Conservation (phyloP, 2,113 vertebrate species). For the Scalopus aquaticus region DNA sequence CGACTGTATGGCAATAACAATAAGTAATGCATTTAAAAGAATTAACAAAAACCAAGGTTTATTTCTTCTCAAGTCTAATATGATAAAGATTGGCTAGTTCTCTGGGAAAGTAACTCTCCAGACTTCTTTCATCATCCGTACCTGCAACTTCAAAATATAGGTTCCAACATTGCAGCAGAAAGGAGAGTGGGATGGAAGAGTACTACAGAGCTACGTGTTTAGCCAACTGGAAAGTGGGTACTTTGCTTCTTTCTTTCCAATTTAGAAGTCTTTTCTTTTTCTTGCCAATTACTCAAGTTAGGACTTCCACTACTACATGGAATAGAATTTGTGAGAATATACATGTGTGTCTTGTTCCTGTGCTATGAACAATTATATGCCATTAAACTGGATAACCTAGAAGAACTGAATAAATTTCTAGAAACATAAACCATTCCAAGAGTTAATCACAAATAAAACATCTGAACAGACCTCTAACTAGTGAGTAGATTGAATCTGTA, state of each 20-base stretch:
- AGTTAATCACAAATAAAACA: neutral
- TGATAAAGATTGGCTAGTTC: neutral
- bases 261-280: no score
- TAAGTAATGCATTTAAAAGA: neutral
- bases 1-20: neutral
- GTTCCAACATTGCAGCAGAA: neutral
- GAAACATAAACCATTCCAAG: neutral
- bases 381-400: neutral
- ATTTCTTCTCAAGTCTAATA: neutral
- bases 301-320: no score
- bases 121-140: neutral
- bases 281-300: no score
- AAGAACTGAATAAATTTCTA: neutral
- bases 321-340: no score
- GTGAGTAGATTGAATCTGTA: neutral
- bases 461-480: neutral
- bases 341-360: no score
- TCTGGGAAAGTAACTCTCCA: neutral
- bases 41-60: neutral
- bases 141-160: neutral
- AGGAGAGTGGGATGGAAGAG: neutral
- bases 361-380: neutral
- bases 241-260: no score
- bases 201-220: neutral
- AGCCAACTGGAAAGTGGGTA: neutral